These are phyloP conservation scores for Myotis davidii DNA, from an alignment of 2,113 vertebrate species.

Conservation along the genomic window DNA sequence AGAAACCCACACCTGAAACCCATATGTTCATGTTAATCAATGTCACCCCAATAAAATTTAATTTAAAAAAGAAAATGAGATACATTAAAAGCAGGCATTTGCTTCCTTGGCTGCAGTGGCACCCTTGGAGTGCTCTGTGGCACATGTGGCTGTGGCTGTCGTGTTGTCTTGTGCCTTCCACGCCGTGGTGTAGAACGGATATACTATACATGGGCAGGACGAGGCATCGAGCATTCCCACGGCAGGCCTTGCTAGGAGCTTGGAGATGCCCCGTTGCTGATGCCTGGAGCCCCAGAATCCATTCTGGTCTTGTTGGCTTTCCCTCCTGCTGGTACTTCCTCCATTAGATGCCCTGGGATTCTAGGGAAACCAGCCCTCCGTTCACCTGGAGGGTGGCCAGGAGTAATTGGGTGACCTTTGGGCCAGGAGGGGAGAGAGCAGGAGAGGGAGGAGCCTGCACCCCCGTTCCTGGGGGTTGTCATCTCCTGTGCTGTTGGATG, in stretches of 20 bases:
- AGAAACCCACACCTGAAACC: too few relatives aligned
- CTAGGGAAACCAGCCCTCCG: fast-evolving
- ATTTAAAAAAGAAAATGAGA: not conserved
- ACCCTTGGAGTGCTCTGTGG: too few relatives aligned
- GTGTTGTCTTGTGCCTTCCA: fast-evolving
- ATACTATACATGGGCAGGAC: fast-evolving
- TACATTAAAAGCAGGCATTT: not conserved
- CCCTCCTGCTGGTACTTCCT: not conserved
- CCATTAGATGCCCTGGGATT: not conserved
- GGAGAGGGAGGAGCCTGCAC: not conserved
- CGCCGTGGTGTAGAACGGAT: fast-evolving
- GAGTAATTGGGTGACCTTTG: not conserved
- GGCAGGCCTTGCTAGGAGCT: not conserved
- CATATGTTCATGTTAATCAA: too few relatives aligned
- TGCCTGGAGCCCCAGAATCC: not conserved
- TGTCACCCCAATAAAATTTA: too few relatives aligned
- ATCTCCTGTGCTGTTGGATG: not conserved
- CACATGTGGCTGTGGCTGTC: not conserved
- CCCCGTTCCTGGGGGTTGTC: too few relatives aligned
- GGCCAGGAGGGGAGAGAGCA: not conserved
- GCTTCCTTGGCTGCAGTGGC: fast-evolving
- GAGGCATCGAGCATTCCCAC: fast-evolving
- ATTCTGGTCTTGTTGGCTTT: fast-evolving
- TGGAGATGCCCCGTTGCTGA: too few relatives aligned
- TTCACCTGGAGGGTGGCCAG: fast-evolving